Base-by-base conservation (phyloP, 1,140 invertebrate genomes). In the Oscheius sp. region DNA sequence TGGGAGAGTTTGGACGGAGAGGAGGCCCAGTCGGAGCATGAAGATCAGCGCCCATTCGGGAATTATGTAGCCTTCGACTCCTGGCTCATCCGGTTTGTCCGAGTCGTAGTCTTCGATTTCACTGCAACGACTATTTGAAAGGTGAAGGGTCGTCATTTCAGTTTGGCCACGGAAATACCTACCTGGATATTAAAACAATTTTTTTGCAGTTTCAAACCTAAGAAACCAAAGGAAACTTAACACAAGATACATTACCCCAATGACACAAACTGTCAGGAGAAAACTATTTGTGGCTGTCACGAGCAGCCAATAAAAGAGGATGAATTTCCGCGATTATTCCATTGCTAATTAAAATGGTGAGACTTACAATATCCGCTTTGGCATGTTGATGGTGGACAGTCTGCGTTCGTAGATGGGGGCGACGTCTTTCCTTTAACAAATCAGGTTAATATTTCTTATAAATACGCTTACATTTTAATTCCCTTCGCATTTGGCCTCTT, bases 1-100 rank as follows among this genome's bases (percentile, higher is more conserved):
- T 18, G 91, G 91, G 71, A 93, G 85, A 59, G 93, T 87, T 63
- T 91, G 89, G 42, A 92, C 84, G 10, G 90, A 90, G 70, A 93
- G 85, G 84, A 93, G 89, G 13, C 91, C 91, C 85, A 91, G 91
- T 74, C 91, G 85, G 32, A 93, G 85, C 88, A 93, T 90, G 84
- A 91, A 91, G 4, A 93, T 88, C 85, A 93, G 90, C 76, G 90
- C 90, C 35, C 89, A 89, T 85, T 92, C 91, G 3, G 91, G 90
- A 31, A 88, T 86, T 80, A 84, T 72, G 36, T 80, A 82, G 28
- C 78, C 79, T 45, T 75, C 58, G 61, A 69, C 77, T 20, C 34
- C 70, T 15, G 59, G 20, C 32, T 29, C 42, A 29, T 38, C 70
- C 31, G 26, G 4, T 13, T 68, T 18, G 29, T 29, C 58, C 32